Conservation (phyloP, 2,113 vertebrate genomes). For the Lethenteron reissneri region DNA sequence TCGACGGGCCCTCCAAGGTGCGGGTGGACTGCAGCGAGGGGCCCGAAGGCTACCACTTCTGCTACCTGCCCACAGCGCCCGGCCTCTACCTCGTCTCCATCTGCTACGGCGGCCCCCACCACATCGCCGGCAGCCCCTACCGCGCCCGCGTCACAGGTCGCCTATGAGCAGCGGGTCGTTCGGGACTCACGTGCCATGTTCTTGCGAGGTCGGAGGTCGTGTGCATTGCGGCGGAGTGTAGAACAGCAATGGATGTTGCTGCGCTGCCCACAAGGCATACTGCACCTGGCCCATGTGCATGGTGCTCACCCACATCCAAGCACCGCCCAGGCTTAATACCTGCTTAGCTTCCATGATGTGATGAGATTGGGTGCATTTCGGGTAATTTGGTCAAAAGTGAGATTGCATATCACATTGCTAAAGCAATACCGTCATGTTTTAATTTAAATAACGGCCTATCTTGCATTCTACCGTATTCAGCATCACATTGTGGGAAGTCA, state of each 20-base stretch:
- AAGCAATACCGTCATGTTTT: no score
- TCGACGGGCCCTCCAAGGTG: constrained; percentile 70
- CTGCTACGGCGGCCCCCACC: constrained; percentile 63
- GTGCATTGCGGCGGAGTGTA: not conserved
- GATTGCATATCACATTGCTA: no score
- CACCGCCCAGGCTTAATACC: not conserved
- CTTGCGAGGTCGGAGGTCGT: no score
- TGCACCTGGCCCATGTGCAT: not conserved
- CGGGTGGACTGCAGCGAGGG: constrained; percentile 77
- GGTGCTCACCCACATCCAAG: no score
- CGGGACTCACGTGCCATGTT: constrained; percentile 9
- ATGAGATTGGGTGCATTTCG: no score
- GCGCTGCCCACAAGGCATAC: not conserved
- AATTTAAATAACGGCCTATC: no score
- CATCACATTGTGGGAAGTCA: no score
- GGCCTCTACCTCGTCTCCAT: constrained; percentile 78
- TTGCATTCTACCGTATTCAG: no score
- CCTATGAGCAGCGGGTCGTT: no score
- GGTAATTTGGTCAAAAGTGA: no score
- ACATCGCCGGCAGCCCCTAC: constrained; percentile 68
- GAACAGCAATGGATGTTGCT: not conserved
- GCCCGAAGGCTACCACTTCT: constrained; percentile 54
- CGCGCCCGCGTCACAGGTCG: constrained; percentile 66
- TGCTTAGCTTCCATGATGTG: not conserved
- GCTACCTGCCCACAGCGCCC: constrained; percentile 64